Evolutionary conservation across 2,888 invertebrate genomes (phyloP), one percentile per base, ranked within the genome.

Genomic region (Oeneis ivallda): DNA sequence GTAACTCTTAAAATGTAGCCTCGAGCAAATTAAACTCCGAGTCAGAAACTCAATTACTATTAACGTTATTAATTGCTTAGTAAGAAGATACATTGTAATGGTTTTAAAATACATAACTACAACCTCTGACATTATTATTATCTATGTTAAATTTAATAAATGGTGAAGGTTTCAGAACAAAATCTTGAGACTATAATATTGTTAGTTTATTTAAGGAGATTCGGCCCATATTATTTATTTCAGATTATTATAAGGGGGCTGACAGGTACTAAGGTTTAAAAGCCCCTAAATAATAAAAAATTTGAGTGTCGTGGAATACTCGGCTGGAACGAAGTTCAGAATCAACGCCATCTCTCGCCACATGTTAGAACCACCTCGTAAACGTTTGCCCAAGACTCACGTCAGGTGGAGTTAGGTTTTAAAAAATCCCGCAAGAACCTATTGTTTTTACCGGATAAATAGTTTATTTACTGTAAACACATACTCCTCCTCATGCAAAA

Each of bases 41-140:
- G 19, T 19, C 19, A 56, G 56, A 56, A 56, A 41, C 41, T 19
- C 56, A 37, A 58, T 43, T 58, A 43, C 45, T 43, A 58, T 58
- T 43, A 57, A 58, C 26, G n/a, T 59, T 15, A 59, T 49, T 37
- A 49, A 59, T 59, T 32, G 37, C 34, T 59, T 49, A 19, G 32
- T 47, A 37, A 49, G 34, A 34, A 17, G 34, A 49, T 47, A 49
- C 34, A 49, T 37, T 13, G 47, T 47, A 47, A 47, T 59, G 37
- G 37, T 59, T 59, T 49, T 59, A 6, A 59, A 37, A 13, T 10
- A n/a, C n/a, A n/a, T n/a, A 41, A 47, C 17, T 19, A 50, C 49
- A 9, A 50, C 15, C 53, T 53, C n/a, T 53, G 53, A 15, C 34
- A n/a, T 15, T 15, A 37, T n/a, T n/a, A n/a, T n/a, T 15, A 53